phyloP scores from a whole-genome alignment of 2,797 vertebrate species.

The Oceanodroma leucorhoa region DNA sequence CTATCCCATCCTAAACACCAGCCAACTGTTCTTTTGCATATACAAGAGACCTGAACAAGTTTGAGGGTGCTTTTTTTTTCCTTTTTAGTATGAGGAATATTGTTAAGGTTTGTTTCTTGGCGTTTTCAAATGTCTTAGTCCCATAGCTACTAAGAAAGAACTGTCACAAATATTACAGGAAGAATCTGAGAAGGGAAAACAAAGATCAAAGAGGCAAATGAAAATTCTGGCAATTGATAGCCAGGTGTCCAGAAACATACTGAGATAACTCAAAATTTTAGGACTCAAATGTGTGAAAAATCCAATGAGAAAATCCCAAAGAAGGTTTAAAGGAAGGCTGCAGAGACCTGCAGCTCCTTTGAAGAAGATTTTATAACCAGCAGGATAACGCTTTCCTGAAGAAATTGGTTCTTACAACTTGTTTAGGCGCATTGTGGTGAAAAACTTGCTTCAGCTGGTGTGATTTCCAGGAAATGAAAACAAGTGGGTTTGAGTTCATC shows the following conservation, averaged over 20 bases:
- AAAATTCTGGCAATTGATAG: background rate
- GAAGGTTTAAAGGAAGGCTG: background rate
- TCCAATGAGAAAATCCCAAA: background rate
- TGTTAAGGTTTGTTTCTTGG: background rate
- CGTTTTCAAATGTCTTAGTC: background rate
- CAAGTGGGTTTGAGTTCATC: background rate
- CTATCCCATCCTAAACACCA: background rate
- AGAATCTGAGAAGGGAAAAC: background rate
- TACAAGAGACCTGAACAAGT: background rate
- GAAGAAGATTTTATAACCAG: background rate
- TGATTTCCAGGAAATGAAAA: background rate
- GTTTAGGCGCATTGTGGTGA: background rate
- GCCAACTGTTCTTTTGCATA: background rate
- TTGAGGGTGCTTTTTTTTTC: background rate
- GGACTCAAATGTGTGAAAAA: background rate
- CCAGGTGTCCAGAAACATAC: background rate
- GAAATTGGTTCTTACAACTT: background rate
- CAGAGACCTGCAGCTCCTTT: background rate
- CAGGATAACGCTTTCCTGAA: background rate
- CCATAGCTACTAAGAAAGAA: accelerated
- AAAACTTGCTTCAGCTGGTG: background rate
- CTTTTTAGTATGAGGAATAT: background rate
- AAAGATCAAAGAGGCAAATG: background rate
- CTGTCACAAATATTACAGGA: background rate
- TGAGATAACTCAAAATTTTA: background rate